Evolutionary conservation across 2,113 vertebrate genomes (phyloP).

Genomic region (Xenus cinereus): DNA sequence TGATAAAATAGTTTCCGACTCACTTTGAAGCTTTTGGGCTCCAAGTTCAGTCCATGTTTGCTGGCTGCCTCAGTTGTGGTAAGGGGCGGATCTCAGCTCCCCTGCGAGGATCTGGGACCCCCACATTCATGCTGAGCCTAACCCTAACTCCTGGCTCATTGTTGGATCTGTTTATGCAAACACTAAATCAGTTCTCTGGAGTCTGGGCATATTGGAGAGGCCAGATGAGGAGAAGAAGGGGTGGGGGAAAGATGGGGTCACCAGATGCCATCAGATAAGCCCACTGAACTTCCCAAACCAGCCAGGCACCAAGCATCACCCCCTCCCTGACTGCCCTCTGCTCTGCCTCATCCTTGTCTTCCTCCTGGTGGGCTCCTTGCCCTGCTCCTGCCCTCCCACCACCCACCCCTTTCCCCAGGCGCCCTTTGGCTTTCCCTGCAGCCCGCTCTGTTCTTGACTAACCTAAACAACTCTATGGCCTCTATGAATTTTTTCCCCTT

Average conservation of each 20-base stretch:
- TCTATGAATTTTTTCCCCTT: conserved; percentile 58
- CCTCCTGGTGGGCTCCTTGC: neutral
- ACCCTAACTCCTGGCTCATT: neutral
- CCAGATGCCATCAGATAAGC: neutral
- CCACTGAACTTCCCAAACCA: neutral
- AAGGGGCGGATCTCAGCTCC: neutral
- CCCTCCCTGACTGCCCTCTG: neutral
- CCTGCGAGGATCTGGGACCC: neutral
- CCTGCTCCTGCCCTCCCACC: neutral
- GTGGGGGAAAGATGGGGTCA: neutral
- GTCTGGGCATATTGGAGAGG: neutral
- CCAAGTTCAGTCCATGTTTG: neutral
- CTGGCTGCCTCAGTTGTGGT: neutral
- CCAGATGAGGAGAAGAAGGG: neutral
- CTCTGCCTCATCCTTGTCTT: neutral
- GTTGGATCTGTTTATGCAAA: neutral
- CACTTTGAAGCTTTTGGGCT: conserved; percentile 48
- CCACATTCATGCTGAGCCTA: neutral
- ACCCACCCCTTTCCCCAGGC: neutral
- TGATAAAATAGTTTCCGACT: conserved; percentile 68
- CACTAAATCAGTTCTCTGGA: neutral
- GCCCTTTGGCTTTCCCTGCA: neutral
- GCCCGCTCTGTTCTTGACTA: neutral
- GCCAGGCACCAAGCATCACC: neutral
- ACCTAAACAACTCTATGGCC: conserved; percentile 55